These are phyloP conservation scores for Tor tambroides DNA, from an alignment of 2,113 vertebrate genomes.

Conservation along the genomic window DNA sequence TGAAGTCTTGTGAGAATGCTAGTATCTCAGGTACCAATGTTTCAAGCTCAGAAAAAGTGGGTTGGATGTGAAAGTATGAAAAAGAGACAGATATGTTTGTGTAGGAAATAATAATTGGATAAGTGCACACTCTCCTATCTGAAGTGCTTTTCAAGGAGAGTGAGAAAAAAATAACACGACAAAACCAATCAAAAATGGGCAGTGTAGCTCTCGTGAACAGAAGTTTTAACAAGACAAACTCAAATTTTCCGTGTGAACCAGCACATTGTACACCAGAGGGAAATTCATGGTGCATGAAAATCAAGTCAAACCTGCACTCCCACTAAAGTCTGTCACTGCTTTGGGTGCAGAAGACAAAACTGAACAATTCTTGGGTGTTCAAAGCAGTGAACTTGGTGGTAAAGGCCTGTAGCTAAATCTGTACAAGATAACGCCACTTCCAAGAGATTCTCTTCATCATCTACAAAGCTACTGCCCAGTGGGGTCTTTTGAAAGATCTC, in stretches of 20 bases:
- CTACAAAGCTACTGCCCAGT: constrained; percentile 6
- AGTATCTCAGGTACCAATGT: neutral
- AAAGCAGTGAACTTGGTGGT: neutral
- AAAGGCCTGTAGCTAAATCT: constrained; percentile 25
- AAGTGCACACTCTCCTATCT: neutral
- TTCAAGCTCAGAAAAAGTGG: neutral
- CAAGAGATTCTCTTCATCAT: neutral
- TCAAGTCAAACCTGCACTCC: constrained; percentile 36
- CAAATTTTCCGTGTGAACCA: neutral
- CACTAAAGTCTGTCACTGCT: constrained; percentile 2
- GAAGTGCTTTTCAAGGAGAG: neutral
- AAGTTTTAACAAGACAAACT: neutral
- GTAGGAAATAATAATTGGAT: neutral
- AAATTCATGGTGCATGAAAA: neutral
- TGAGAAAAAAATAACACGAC: neutral
- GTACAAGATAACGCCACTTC: neutral
- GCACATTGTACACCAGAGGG: neutral
- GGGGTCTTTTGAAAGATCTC: constrained; percentile 12
- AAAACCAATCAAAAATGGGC: no score
- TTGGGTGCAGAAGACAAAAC: neutral
- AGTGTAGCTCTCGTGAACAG: neutral
- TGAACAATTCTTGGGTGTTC: neutral
- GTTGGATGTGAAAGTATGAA: neutral
- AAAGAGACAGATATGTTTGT: neutral
- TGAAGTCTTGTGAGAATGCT: no score